phyloP scores from a whole-genome alignment of 2,797 vertebrate species.

The Rhinella marina region DNA sequence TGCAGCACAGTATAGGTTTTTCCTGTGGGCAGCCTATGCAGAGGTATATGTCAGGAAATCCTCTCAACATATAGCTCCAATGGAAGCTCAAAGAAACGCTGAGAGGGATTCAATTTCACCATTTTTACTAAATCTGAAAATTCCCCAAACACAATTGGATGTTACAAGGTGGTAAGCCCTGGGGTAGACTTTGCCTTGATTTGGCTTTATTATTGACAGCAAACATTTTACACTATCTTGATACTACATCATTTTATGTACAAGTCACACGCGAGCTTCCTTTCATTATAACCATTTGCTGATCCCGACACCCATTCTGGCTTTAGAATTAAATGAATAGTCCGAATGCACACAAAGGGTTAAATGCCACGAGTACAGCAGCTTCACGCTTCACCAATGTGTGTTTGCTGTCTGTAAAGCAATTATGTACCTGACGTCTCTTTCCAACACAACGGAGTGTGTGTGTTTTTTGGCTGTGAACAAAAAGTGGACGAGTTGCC shows the following conservation, averaged over 20 bases:
- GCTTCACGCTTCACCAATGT: neutral
- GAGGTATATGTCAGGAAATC: no score
- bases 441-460: neutral
- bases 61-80: no score
- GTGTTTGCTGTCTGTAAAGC: neutral
- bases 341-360: neutral
- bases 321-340: neutral
- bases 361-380: conserved; percentile 8
- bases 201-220: neutral
- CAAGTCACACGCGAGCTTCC: neutral
- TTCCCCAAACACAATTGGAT: no score
- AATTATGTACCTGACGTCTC: no score
- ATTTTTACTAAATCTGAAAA: no score
- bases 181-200: neutral
- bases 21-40: neutral
- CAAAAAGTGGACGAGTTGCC: no score
- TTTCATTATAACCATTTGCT: neutral
- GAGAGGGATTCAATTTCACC: no score
- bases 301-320: neutral
- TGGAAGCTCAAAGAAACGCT: no score
- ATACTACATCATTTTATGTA: no score
- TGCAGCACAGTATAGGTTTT: no score
- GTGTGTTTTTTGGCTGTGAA: no score
- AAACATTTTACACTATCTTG: neutral
- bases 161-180: no score